Evolutionary conservation across 2,888 invertebrate species (phyloP).

Genomic region (Timandra comae): DNA sequence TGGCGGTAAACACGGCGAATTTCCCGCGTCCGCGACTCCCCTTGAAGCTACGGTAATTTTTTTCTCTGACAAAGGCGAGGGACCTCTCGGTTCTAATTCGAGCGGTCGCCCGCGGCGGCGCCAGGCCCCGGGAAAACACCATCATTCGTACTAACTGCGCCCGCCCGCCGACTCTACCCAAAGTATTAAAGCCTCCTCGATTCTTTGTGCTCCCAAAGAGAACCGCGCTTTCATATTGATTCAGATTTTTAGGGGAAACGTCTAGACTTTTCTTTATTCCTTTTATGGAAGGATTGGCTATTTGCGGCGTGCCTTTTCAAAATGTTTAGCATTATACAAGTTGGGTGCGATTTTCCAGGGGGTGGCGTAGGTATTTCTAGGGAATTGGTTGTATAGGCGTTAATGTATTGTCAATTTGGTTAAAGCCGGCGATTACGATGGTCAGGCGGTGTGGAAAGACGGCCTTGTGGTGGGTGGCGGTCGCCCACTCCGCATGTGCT

Average conservation of each 20-base stretch:
- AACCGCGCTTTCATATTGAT: background rate
- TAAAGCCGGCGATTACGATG: background rate
- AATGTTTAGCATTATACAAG: too few species aligned
- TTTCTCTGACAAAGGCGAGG: slow-evolving; percentile 12
- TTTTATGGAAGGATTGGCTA: too few species aligned
- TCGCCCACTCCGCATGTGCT: slow-evolving; percentile 35
- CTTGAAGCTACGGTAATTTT: slow-evolving; percentile 3
- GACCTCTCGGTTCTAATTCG: slow-evolving; percentile 11
- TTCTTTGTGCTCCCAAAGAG: slow-evolving; percentile 5
- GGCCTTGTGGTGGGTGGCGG: slow-evolving; percentile 14
- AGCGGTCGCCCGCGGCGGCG: slow-evolving; percentile 21
- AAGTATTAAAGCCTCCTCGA: slow-evolving; percentile 9
- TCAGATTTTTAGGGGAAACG: too few species aligned
- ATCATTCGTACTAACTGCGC: slow-evolving; percentile 17
- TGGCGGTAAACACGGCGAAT: slow-evolving; percentile 5
- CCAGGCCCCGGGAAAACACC: slow-evolving; percentile 10
- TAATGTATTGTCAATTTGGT: too few species aligned
- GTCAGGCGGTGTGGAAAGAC: slow-evolving; percentile 15
- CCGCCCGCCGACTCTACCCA: slow-evolving; percentile 14
- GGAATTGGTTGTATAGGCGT: too few species aligned
- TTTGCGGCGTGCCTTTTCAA: too few species aligned
- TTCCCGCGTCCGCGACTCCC: slow-evolving; percentile 9
- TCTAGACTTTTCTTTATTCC: too few species aligned
- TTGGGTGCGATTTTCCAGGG: too few species aligned
- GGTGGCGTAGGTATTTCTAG: too few species aligned